Conservation (phyloP, 2,797 vertebrate genomes). For the Triplophysa yarkandensis region DNA sequence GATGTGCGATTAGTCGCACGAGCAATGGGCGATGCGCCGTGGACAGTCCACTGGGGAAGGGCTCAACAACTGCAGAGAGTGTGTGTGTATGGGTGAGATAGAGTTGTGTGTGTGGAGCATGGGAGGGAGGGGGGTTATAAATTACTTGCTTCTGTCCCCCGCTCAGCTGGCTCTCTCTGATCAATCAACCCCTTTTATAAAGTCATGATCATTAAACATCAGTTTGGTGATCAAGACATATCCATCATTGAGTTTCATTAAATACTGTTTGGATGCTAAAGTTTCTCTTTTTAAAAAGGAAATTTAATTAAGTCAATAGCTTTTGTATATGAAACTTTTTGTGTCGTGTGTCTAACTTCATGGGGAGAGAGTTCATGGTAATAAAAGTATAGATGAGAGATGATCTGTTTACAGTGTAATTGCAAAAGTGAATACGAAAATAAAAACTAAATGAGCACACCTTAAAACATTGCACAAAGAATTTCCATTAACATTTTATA, state of each 20-base stretch:
- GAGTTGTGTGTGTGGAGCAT: conserved; percentile 16
- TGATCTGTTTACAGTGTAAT: conserved; percentile 35
- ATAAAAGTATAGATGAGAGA: background rate
- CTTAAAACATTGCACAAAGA: conserved; percentile 82
- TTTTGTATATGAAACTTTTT: conserved; percentile 47
- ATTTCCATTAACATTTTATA: conserved; percentile 99
- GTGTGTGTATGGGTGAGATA: conserved; percentile 21
- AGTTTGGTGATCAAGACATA: conserved; percentile 72
- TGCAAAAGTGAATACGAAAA: conserved; percentile 66
- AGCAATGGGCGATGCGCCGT: conserved; percentile 68
- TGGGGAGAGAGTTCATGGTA: conserved; percentile 28
- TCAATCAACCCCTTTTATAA: conserved; percentile 87
- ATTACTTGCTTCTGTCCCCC: conserved; percentile 81
- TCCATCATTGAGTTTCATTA: conserved; percentile 77
- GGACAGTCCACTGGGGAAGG: conserved; percentile 65
- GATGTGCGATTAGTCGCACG: conserved; percentile 84
- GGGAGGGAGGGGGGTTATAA: conserved; percentile 79
- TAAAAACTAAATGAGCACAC: conserved; percentile 59
- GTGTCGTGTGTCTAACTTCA: conserved; percentile 47
- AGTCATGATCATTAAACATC: conserved; percentile 85
- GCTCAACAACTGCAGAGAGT: conserved; percentile 42
- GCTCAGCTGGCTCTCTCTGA: conserved; percentile 76
- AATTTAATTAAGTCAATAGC: conserved; percentile 65
- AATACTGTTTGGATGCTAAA: conserved; percentile 66
- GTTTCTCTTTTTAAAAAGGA: conserved; percentile 61